Conservation (phyloP, 1,140 invertebrate genomes). For the Drosophila burlai region DNA sequence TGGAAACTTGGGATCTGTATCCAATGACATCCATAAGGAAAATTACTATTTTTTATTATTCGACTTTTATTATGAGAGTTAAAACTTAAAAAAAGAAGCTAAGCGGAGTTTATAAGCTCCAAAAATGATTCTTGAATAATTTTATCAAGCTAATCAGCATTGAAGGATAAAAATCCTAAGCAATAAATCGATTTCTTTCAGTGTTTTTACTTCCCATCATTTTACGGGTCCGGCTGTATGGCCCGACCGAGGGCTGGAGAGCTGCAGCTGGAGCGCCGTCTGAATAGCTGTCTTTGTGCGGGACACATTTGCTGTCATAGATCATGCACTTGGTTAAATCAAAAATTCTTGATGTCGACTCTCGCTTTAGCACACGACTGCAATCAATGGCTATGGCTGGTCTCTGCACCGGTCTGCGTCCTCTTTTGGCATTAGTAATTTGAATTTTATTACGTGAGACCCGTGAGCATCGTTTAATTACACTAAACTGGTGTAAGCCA, state of each 20-base stretch:
- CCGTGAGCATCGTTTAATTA: slow-evolving; percentile 54
- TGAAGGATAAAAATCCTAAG: no score
- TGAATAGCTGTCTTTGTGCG: slow-evolving; percentile 59
- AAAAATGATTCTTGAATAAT: neutral
- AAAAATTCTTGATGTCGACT: slow-evolving; percentile 78
- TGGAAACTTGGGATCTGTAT: neutral
- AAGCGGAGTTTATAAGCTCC: neutral
- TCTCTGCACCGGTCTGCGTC: slow-evolving; percentile 6
- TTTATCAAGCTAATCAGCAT: no score
- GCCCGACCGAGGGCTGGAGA: neutral
- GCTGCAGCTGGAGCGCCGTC: slow-evolving; percentile 15
- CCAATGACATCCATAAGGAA: no score
- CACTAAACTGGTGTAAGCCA: slow-evolving; percentile 57
- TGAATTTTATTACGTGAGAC: slow-evolving; percentile 52
- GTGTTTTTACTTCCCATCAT: slow-evolving; percentile 19
- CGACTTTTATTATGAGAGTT: no score
- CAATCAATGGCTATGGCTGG: slow-evolving; percentile 51
- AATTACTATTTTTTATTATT: no score
- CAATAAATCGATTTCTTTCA: neutral
- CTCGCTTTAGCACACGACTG: slow-evolving; percentile 68
- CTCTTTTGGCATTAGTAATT: slow-evolving; percentile 46
- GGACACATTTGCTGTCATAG: slow-evolving; percentile 81
- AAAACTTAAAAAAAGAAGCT: no score
- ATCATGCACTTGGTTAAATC: slow-evolving; percentile 83
- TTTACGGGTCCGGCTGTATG: slow-evolving; percentile 12